A percentile compares a stretch with the other conserved stretches of the same genome.
phyloP scores from a whole-genome alignment of 1,140 invertebrate species.

The Drosophila trapezifrons region DNA sequence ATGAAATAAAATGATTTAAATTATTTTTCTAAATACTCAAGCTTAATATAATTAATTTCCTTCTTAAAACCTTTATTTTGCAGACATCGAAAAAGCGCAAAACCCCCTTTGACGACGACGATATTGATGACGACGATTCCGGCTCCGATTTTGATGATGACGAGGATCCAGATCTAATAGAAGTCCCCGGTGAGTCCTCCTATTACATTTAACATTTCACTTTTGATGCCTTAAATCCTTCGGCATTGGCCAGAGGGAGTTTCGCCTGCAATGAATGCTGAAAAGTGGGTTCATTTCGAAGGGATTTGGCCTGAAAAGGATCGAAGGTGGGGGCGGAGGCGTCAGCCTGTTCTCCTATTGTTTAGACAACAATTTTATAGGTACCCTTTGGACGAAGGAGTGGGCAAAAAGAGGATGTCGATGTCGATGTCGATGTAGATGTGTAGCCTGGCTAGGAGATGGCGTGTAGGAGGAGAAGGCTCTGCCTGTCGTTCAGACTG shows the following conservation, averaged over 20 bases:
- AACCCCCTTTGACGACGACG: slow-evolving; percentile 66
- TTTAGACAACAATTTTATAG: slow-evolving; percentile 41
- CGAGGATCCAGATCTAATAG: slow-evolving; percentile 95
- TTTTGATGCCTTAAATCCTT: slow-evolving; percentile 1
- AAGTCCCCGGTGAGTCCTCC: slow-evolving; percentile 90
- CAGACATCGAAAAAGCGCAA: slow-evolving; percentile 79
- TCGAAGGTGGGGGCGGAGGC: not conserved
- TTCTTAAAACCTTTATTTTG: not conserved
- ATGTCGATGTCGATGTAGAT: not conserved
- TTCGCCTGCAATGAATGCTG: slow-evolving; percentile 16
- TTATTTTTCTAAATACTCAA: no score
- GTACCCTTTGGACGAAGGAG: slow-evolving; percentile 9
- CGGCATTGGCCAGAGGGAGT: not conserved
- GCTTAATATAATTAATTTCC: not conserved
- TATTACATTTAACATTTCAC: not conserved
- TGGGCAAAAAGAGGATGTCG: not conserved
- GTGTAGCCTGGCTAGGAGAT: not conserved
- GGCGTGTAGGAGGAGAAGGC: not conserved
- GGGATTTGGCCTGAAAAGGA: slow-evolving; percentile 7
- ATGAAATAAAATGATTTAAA: slow-evolving; percentile 21
- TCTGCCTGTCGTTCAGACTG: not conserved
- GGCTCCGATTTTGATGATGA: slow-evolving; percentile 94
- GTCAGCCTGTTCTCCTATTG: slow-evolving; percentile 19
- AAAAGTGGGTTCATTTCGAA: slow-evolving; percentile 24
- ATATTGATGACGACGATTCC: slow-evolving; percentile 87